Base-by-base conservation (phyloP, 1,140 invertebrate species). In the Polyergus mexicanus region DNA sequence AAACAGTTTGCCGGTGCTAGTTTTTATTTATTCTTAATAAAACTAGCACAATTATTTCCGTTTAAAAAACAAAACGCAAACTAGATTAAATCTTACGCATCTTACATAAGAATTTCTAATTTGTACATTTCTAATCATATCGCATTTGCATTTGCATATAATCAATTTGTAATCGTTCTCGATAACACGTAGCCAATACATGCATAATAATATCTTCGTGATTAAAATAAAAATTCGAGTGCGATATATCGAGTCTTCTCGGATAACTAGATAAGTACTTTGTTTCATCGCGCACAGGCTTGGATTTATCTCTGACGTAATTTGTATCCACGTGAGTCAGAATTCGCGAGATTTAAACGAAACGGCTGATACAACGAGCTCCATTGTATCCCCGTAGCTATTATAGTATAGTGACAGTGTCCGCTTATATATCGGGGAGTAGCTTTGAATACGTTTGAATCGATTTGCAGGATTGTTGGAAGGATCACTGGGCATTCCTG, bases 381-480 rank as follows among this genome's bases (percentile, higher is more conserved):
- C 66, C 38, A 85, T 90, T 87, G 89, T 90, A 84, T 66, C 76
- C 25, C 13, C 60, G 76, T 32, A 62, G 86, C 87, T 88, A 91
- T 90, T 87, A 90, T 72, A 68, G 76, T 38, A 78, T 68, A 72
- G 78, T 91, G 92, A 92, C 91, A 86, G 86, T 92, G 91, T 92
- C 72, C 89, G 86, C 85, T 84, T 91, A 81, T 88, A 78, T 86
- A 93, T 93, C 89, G 88, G 86, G 81, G 91, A 94, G 94, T 93
- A 92, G 90, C 88, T 94, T 92, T 91, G 93, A 93, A 94, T 94
- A 92, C 81, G 91, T 95, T 94, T 93, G 91, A 94, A 94, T 94
- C 88, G 90, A 94, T 94, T 94, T 92, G 89, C 80, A 83, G 89
- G 83, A 88, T 84, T 84, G 85, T 85, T 80, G 80, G 90, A 88